These are phyloP conservation scores for Neolamprologus fasciatus DNA, from an alignment of 2,113 vertebrate species.

Conservation along the genomic window DNA sequence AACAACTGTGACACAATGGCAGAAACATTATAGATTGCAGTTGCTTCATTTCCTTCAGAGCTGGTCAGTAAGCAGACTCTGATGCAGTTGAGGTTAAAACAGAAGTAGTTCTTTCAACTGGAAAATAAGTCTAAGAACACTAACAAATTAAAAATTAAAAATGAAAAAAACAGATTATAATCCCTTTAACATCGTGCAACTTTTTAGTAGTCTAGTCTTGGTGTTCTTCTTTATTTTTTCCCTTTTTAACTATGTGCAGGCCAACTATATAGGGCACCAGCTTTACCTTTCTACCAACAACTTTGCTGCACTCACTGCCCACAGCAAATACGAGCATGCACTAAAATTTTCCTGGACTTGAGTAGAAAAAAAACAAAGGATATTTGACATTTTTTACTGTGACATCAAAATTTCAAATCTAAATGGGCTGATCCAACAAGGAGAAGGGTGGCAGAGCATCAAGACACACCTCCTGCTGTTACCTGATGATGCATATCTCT, in stretches of 20 bases:
- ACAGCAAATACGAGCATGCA: background rate
- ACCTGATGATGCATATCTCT: background rate
- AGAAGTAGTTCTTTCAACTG: background rate
- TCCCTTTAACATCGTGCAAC: accelerated
- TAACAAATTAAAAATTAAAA: background rate
- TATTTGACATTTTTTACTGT: accelerated
- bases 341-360: background rate
- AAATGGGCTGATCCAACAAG: accelerated
- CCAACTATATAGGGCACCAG: background rate
- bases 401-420: background rate
- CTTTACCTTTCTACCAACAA: background rate
- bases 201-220: accelerated
- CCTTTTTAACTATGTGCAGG: background rate
- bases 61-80: background rate
- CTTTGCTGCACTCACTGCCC: background rate
- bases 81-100: background rate
- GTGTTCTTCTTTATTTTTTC: background rate
- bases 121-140: background rate
- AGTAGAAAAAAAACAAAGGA: background rate
- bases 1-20: background rate
- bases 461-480: background rate
- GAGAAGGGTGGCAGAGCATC: background rate
- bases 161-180: background rate
- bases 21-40: background rate
- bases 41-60: accelerated